Conservation (phyloP, 2,888 invertebrate species). For the Yponomeuta malinellus region DNA sequence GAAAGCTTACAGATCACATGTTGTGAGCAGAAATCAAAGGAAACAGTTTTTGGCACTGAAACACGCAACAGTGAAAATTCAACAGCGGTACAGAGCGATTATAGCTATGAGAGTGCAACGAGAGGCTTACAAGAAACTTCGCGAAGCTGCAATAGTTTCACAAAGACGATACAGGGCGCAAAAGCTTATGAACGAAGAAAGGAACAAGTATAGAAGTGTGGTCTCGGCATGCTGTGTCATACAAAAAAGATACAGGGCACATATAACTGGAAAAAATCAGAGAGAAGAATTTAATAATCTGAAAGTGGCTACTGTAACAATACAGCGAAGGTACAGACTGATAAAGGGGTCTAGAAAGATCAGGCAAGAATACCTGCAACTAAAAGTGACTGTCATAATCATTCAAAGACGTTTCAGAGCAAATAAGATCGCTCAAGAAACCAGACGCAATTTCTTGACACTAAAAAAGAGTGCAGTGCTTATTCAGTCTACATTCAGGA, state of each 20-base stretch:
- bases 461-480: constrained; percentile 38
- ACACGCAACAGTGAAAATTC: constrained; percentile 35
- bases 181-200: constrained; percentile 43
- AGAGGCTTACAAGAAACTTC: constrained; percentile 34
- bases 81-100: constrained; percentile 47
- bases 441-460: constrained; percentile 34
- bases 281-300: constrained; percentile 36
- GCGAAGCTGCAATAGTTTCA: constrained; percentile 30
- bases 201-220: constrained; percentile 42
- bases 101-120: constrained; percentile 41
- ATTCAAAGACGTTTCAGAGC: constrained; percentile 54
- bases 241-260: constrained; percentile 53
- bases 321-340: constrained; percentile 43
- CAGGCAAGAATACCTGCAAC: constrained; percentile 35
- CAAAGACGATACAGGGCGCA: constrained; percentile 57
- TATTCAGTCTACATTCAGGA: constrained; percentile 55
- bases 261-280: constrained; percentile 35
- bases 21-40: constrained; percentile 36
- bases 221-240: constrained; percentile 50
- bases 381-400: constrained; percentile 36
- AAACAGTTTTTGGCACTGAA: constrained; percentile 42
- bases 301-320: constrained; percentile 41
- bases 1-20: constrained; percentile 45
- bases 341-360: constrained; percentile 28
- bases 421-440: constrained; percentile 31